Conservation (phyloP, 2,797 vertebrate genomes). For the Oophaga sylvatica region DNA sequence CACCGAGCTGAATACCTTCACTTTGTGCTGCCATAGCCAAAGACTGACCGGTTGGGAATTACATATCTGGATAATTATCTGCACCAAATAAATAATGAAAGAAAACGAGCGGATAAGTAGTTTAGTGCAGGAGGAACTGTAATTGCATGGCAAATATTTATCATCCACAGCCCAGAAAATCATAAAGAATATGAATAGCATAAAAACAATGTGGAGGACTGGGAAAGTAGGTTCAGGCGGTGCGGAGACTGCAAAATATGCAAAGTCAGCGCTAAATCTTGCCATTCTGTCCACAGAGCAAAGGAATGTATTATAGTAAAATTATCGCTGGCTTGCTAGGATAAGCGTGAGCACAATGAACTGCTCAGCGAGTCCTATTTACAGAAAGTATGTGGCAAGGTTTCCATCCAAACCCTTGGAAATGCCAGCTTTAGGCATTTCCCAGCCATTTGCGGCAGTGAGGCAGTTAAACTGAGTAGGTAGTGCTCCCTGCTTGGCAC, state of each 20-base stretch:
- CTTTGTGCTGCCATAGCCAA: too few species aligned
- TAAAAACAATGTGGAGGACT: not conserved
- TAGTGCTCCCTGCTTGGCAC: slow-evolving; percentile 8
- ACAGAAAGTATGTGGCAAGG: not conserved
- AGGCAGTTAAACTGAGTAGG: not conserved
- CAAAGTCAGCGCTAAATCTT: slow-evolving; percentile 1
- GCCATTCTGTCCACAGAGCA: not conserved
- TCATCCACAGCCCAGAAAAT: not conserved
- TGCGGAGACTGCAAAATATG: not conserved
- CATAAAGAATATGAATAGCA: not conserved
- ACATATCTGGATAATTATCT: too few species aligned
- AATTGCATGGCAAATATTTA: not conserved
- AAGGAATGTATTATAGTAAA: not conserved
- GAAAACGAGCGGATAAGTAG: too few species aligned
- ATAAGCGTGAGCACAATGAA: not conserved
- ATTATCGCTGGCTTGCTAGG: not conserved
- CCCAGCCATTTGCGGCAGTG: not conserved
- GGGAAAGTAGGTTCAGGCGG: not conserved
- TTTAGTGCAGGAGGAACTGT: too few species aligned
- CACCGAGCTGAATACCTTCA: too few species aligned
- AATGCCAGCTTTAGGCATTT: not conserved
- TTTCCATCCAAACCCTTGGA: not conserved
- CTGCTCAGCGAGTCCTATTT: not conserved
- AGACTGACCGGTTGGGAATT: too few species aligned
- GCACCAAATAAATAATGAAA: too few species aligned